Evolutionary conservation across 2,113 vertebrate genomes (phyloP).

Genomic region (Oenanthe melanoleuca): DNA sequence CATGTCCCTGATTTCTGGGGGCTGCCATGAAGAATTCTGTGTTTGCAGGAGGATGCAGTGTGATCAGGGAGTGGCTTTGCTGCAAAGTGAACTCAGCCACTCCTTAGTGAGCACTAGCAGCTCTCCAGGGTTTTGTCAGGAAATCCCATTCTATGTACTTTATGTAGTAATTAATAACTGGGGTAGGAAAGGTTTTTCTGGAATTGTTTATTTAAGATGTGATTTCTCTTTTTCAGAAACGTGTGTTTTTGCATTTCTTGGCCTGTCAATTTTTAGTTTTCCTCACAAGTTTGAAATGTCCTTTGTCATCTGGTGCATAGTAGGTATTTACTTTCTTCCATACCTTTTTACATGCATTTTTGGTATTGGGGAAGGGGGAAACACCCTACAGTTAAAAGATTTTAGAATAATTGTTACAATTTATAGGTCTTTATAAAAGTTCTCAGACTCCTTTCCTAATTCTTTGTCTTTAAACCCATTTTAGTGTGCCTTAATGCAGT

Average conservation of each 20-base stretch:
- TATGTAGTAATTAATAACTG: neutral
- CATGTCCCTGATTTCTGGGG: neutral
- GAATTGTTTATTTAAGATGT: neutral
- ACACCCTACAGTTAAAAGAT: neutral
- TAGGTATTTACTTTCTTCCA: constrained; percentile 79
- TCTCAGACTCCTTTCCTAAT: neutral
- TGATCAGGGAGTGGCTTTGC: neutral
- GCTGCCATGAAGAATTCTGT: neutral
- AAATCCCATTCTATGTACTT: neutral
- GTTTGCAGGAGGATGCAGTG: neutral
- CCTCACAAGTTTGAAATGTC: constrained; percentile 99
- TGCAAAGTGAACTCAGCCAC: neutral
- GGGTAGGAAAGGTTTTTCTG: neutral
- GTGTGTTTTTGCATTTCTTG: constrained; percentile 97
- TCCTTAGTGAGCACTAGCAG: neutral
- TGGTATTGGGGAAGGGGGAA: neutral
- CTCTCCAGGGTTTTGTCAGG: neutral
- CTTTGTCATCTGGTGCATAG: constrained; percentile 99
- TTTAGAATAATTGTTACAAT: neutral
- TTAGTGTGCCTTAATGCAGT: neutral
- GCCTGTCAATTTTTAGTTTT: constrained; percentile 98
- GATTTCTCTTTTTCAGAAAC: constrained; percentile 87
- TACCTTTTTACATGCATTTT: neutral
- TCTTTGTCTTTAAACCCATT: neutral
- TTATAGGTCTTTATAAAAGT: neutral